Conservation (phyloP, 2,888 invertebrate species). For the Ypsolopha sequella region DNA sequence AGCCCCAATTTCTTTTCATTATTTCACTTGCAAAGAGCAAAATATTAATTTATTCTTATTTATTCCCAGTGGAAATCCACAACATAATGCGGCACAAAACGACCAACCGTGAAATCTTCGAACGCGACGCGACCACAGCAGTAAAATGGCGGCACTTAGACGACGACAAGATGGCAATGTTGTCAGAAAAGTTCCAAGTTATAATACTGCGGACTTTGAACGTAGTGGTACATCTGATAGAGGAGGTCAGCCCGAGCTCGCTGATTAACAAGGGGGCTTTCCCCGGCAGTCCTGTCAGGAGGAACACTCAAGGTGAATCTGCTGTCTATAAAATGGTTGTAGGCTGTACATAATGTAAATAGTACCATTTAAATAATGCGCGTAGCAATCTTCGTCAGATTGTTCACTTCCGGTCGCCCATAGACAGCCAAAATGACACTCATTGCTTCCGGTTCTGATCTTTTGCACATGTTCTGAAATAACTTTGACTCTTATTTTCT, state of each 20-base stretch:
- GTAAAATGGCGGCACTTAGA: slow-evolving; percentile 56
- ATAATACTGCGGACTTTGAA: slow-evolving; percentile 80
- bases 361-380: no score
- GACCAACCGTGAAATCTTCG: slow-evolving; percentile 47
- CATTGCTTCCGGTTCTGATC: no score
- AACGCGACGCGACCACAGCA: slow-evolving; percentile 42
- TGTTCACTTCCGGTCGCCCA: no score
- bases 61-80: slow-evolving; percentile 54
- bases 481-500: no score
- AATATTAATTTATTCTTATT: slow-evolving; percentile 1
- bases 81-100: slow-evolving; percentile 49
- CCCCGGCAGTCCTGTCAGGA: slow-evolving; percentile 68
- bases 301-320: slow-evolving; percentile 47
- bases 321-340: no score
- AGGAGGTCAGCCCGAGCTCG: slow-evolving; percentile 73
- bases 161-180: slow-evolving; percentile 45
- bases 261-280: slow-evolving; percentile 60
- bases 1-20: no score
- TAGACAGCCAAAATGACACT: no score
- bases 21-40: neutral
- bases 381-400: no score
- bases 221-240: slow-evolving; percentile 81
- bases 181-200: slow-evolving; percentile 75
- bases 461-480: no score
- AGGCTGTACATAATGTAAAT: no score